Evolutionary conservation across 2,113 vertebrate species (phyloP).

Genomic region (Emydocephalus ijimae): DNA sequence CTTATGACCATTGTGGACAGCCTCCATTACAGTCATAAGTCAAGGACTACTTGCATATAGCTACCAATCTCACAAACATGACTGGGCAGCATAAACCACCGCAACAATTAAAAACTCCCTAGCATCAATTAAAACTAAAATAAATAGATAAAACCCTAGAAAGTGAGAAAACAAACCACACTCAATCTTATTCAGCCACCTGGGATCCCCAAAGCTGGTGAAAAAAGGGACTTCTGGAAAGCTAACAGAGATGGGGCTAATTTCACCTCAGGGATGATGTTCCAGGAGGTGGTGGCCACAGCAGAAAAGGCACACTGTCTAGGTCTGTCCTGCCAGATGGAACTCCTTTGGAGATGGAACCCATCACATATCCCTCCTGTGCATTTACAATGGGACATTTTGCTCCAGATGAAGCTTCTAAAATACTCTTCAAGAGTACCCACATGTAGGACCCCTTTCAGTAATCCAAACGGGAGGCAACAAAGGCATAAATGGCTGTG

Average conservation of each 20-base stretch:
- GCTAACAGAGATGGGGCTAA: neutral
- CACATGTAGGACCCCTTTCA: neutral
- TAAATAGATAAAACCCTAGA: neutral
- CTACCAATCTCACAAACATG: neutral
- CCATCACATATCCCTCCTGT: neutral
- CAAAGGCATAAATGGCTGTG: neutral
- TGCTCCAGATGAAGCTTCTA: neutral
- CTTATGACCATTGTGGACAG: neutral
- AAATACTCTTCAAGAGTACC: neutral
- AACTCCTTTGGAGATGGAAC: neutral
- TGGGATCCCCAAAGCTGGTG: neutral
- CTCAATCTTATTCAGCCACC: neutral
- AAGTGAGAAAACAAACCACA: neutral
- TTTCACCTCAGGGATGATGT: neutral
- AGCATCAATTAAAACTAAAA: neutral
- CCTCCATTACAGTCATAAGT: neutral
- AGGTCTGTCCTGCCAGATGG: neutral
- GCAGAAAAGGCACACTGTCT: neutral
- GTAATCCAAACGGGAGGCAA: neutral
- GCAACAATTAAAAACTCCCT: neutral
- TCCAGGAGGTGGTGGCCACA: neutral
- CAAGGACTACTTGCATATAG: neutral
- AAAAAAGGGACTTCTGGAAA: neutral
- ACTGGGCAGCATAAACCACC: neutral
- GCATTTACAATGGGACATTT: neutral